Evolutionary conservation across 1,140 invertebrate genomes (phyloP), one percentile per base, ranked within the genome.

Genomic region (Macrosteles quadrilineatus): DNA sequence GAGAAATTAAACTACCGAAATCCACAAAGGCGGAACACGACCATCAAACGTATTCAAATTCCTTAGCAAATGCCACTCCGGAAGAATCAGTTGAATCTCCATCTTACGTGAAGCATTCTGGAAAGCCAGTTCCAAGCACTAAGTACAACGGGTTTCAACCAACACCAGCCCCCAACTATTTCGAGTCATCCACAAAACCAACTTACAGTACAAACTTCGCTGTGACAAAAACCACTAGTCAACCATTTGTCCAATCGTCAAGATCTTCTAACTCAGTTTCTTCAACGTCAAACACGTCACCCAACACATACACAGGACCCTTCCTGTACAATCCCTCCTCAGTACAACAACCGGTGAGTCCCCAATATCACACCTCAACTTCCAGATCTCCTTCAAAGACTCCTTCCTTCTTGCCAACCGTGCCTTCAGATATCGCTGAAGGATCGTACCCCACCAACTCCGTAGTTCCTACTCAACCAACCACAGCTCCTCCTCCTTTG

Each of bases 1-100:
- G 91, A 0, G 91, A 93, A 78, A 85, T 93, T 17, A 90, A 92
- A 78, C 73, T 93, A 17, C 91, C 92, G 0, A 87, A 89, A 0
- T 87, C 86, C 0, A 81, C 73, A 77, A 81, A 23, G 73, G 29
- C 67, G 31, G 71, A 67, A 19, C 31, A 50, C 23, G 50, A 55
- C 21, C 53, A 69, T 29, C 36, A 53, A 30, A 25, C 19, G 12
- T 45, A 67, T 14, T 67, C 36, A 27, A 64, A 47, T 12, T 64
- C 71, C 4, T 25, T 31, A 1, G 19, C 68, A 53, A 74, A 69
- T 40, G 50, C 57, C 9, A 67, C 70, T 19, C 65, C 75, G 12
- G 40, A 72, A 66, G 71, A 73, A 63, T 73, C 73, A 4, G 43
- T 70, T 2, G 47, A 68, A 9, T 70, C 63, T 43, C 57, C 71